Evolutionary conservation across 2,888 invertebrate genomes (phyloP), one percentile per base, ranked within the genome.

Genomic region (Dynastes maya): DNA sequence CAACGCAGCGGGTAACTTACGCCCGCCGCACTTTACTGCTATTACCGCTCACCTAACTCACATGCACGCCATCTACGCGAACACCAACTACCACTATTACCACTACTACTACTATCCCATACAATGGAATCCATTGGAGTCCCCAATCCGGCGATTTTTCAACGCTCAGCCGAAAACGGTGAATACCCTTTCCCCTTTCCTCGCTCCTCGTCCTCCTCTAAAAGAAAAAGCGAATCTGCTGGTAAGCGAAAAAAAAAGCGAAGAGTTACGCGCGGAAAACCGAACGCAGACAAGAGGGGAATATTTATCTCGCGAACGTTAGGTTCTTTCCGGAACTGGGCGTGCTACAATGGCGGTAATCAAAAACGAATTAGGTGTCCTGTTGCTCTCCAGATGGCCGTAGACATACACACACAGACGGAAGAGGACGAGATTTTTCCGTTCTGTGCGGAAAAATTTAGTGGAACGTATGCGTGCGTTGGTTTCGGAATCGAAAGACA

Each of bases 321-420:
- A 58, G 22, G 22, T 22, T 65, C 40, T 16, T 67, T 45, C 45
- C 45, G 45, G 65, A 40, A 45, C 45, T 45, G 71, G 71, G 61
- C 61, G 58, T 51, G 45, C 11, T 45, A 68, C 45, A 74, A 61
- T 74, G 61, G 45, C 61, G 45, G 72, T 74, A 74, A 74, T 74
- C 72, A 74, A 61, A 74, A 74, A 63, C 72, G 72, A 74, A 74
- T 74, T 74, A 74, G 61, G 61, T 68, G 68, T 49, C 68, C 68
- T 68, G 68, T 68, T 68, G 68, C 68, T 68, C 68, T 49, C 68
- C 22, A 51, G 51, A 51, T 51, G 68, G 51, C 27, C 45, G 8
- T 45, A 65, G 37, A 40, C 16, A 16, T 53, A 53, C 16, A 2
- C n/a, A 51, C 2, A 51, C 13, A 16, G 4, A n/a, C 16, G 53